phyloP scores from a whole-genome alignment of 2,888 invertebrate genomes.

The Dicyrtoma fusca region DNA sequence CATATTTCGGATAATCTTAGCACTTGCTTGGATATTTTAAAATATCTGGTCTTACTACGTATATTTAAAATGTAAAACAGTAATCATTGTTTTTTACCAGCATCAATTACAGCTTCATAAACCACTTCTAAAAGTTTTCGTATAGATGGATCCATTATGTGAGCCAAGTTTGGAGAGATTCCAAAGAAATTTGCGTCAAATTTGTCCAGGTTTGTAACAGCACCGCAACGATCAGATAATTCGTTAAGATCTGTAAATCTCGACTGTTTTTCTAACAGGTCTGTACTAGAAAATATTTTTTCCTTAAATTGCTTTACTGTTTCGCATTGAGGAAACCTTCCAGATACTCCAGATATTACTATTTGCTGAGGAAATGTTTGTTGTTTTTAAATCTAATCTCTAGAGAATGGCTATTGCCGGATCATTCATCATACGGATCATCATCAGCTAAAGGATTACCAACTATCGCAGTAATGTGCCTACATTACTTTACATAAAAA shows the following conservation, averaged over 20 bases:
- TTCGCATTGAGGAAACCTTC: slow-evolving; percentile 63
- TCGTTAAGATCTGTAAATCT: slow-evolving; percentile 3
- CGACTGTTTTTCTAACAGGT: slow-evolving; percentile 64
- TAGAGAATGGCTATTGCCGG: too few relatives aligned
- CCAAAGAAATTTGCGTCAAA: slow-evolving; percentile 79
- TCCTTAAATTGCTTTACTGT: slow-evolving; percentile 63
- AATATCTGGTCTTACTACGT: too few relatives aligned
- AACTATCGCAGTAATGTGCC: too few relatives aligned
- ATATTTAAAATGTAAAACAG: too few relatives aligned
- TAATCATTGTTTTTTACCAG: too few relatives aligned
- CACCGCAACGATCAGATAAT: neutral
- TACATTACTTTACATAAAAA: too few relatives aligned
- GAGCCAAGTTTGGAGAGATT: slow-evolving; percentile 74
- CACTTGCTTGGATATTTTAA: too few relatives aligned
- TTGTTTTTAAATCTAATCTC: too few relatives aligned
- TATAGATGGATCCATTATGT: slow-evolving; percentile 78
- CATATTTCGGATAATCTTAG: too few relatives aligned
- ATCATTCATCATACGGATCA: too few relatives aligned
- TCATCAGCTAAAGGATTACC: too few relatives aligned
- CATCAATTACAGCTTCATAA: slow-evolving; percentile 69
- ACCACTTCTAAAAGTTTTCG: slow-evolving; percentile 72
- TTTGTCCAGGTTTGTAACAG: slow-evolving; percentile 65
- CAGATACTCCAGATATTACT: slow-evolving; percentile 58
- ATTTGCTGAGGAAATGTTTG: too few relatives aligned
- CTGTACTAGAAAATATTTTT: slow-evolving; percentile 62